Base-by-base conservation (phyloP, 2,888 invertebrate species). In the Chelonus formosanus region DNA sequence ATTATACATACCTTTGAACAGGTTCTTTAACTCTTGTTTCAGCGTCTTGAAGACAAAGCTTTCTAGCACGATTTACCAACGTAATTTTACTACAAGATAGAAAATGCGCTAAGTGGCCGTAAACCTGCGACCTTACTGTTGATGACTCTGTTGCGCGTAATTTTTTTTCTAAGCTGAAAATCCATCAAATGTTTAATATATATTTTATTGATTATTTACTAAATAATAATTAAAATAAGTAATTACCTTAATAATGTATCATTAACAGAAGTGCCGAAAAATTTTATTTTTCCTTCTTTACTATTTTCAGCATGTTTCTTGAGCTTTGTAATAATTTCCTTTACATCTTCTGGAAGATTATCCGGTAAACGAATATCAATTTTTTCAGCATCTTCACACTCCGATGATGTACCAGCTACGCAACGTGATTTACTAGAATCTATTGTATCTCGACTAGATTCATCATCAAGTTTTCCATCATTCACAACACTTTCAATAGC, bases 31-130 rank as follows among this genome's bases (percentile, higher is more conserved):
- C 78, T 72, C 84, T 85, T 67, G 84, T 84, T 71, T 87, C 87
- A 66, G 86, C 85, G 71, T 86, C 84, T 63, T 86, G 85, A 5
- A 86, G 78, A 47, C 86, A 81, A 36, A 89, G 81, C 72, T 88
- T 88, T 76, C 88, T 89, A 44, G 86, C 88, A 60, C 89, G 83
- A 74, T 87, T 88, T 68, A 86, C 80, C 48, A 89, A 80, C 2
- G 88, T 88, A 57, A 86, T 86, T 80, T 88, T 88, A 52, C 87
- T 86, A 77, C 88, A 88, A 3, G 87, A 87, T 61, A 89, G 79
- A 77, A 84, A 86, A 35, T 84, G 83, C 3, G 88, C 86, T 59
- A 89, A 80, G 77, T 88, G 86, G 56, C 80, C 83, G 75, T 86
- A 89, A 54, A 88, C 84, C 55, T 81, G 77, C 59, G 85, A 81